These are phyloP conservation scores for Steinernema hermaphroditum DNA, from an alignment of 2,888 invertebrate genomes.

Conservation along the genomic window DNA sequence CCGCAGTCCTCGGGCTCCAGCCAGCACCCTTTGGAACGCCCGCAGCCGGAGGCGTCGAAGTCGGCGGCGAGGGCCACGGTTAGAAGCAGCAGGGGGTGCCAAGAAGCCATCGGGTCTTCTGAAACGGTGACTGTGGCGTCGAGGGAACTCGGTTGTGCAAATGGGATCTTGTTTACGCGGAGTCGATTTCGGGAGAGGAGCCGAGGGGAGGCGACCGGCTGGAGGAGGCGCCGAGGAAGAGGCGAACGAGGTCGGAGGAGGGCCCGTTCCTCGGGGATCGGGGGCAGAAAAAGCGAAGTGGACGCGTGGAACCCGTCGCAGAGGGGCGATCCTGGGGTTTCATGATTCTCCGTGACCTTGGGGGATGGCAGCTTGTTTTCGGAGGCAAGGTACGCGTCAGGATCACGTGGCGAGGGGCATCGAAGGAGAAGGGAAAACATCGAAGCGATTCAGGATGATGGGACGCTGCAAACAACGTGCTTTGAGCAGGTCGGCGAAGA, in stretches of 20 bases:
- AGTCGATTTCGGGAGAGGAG: background rate
- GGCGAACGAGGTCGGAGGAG: background rate
- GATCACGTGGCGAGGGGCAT: too few relatives aligned
- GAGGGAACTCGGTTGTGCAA: too few relatives aligned
- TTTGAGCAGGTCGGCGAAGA: too few relatives aligned
- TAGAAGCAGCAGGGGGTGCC: background rate
- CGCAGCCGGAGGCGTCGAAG: conserved; percentile 47
- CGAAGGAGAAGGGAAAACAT: too few relatives aligned
- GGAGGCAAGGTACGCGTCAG: too few relatives aligned
- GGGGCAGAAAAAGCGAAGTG: background rate
- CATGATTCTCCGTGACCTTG: background rate
- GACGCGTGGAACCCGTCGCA: background rate
- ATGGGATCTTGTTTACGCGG: background rate
- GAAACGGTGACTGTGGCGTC: conserved; percentile 16
- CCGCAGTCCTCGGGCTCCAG: conserved; percentile 30
- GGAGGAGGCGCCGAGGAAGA: too few relatives aligned
- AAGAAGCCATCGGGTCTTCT: background rate
- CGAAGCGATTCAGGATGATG: too few relatives aligned
- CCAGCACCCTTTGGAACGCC: conserved; percentile 47
- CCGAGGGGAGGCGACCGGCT: too few relatives aligned
- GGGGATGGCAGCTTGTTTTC: too few relatives aligned
- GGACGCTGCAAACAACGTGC: too few relatives aligned
- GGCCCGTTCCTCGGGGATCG: background rate
- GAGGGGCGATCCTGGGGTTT: background rate
- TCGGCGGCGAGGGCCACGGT: background rate